These are phyloP conservation scores for Drosophila kuntzei DNA, from an alignment of 2,888 invertebrate genomes.

Conservation along the genomic window DNA sequence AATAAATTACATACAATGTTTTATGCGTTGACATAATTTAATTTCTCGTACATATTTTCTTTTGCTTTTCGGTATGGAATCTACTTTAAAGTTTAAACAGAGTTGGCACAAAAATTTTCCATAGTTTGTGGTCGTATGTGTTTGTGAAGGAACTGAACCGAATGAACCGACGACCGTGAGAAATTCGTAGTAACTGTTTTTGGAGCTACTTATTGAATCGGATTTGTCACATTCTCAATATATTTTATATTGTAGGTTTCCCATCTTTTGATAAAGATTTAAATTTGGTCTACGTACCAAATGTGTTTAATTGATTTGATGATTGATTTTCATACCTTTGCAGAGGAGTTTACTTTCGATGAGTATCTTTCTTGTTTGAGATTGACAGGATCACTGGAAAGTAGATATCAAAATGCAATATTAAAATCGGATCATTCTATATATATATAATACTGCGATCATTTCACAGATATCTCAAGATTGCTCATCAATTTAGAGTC, in stretches of 20 bases:
- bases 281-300: conserved; percentile 37
- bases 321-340: conserved; percentile 13
- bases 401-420: too few relatives aligned
- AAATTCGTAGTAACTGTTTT: conserved; percentile 35
- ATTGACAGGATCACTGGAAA: too few relatives aligned
- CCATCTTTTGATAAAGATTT: conserved; percentile 14
- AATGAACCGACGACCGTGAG: conserved; percentile 46
- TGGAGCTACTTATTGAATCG: conserved; percentile 42
- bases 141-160: conserved; percentile 70
- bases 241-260: conserved; percentile 8
- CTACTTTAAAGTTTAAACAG: conserved; percentile 72
- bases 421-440: too few relatives aligned
- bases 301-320: conserved; percentile 26
- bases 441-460: too few relatives aligned
- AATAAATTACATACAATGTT: conserved; percentile 64
- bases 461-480: too few relatives aligned
- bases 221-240: conserved; percentile 24
- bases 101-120: conserved; percentile 76
- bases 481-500: background rate
- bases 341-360: background rate
- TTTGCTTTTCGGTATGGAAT: conserved; percentile 26
- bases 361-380: too few relatives aligned
- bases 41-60: conserved; percentile 52
- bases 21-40: conserved; percentile 64
- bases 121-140: conserved; percentile 41